These are phyloP conservation scores for Drosophila acutilabella DNA, from an alignment of 2,888 invertebrate genomes.

Conservation along the genomic window DNA sequence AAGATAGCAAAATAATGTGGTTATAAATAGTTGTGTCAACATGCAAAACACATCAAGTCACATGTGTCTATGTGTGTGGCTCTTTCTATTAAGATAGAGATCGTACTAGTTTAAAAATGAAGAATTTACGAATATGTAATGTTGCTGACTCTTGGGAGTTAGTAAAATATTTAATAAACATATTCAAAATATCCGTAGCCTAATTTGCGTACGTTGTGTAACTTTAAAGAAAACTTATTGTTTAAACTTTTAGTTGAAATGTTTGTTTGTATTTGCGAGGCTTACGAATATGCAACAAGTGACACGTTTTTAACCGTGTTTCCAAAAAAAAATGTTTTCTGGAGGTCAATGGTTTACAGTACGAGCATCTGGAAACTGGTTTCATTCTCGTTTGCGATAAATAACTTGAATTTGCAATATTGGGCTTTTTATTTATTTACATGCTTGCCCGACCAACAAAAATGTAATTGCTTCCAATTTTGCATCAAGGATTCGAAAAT, in stretches of 20 bases:
- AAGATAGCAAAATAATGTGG: constrained; percentile 67
- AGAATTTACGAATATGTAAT: constrained; percentile 1
- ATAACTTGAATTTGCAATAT: constrained; percentile 56
- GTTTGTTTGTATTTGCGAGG: constrained; percentile 41
- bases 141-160: background rate
- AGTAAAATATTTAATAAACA: background rate
- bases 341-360: constrained; percentile 71
- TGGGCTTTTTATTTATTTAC: constrained; percentile 26
- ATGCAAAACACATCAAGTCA: constrained; percentile 60
- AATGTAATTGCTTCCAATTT: constrained; percentile 39
- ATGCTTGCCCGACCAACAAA: constrained; percentile 7
- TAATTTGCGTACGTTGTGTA: background rate
- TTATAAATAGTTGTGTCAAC: constrained; percentile 77
- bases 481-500: constrained; percentile 17
- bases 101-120: constrained; percentile 17
- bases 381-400: constrained; percentile 57
- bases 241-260: constrained; percentile 12
- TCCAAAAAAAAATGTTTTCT: constrained; percentile 31
- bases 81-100: constrained; percentile 26
- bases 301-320: constrained; percentile 41
- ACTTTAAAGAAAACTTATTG: too few species aligned
- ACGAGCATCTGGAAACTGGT: constrained; percentile 56
- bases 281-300: constrained; percentile 39
- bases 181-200: background rate
- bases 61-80: constrained; percentile 41